Conservation (phyloP, 2,888 invertebrate genomes). For the Limenitis camilla region DNA sequence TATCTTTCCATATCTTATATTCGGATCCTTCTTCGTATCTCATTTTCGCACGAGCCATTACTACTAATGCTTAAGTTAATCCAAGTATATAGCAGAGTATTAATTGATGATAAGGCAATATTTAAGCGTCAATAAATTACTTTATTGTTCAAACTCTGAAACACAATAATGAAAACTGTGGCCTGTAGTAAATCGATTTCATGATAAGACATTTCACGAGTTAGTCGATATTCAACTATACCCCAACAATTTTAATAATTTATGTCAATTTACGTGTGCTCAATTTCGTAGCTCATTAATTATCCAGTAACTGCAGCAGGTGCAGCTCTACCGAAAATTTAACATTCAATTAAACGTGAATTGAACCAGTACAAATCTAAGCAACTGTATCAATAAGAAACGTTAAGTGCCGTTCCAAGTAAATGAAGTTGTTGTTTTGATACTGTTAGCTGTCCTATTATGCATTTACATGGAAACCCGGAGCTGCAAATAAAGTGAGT, state of each 20-base stretch:
- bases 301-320: constrained; percentile 11
- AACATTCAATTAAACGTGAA: constrained; percentile 14
- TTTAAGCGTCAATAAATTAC: no score
- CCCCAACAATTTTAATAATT: background rate
- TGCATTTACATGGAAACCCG: constrained; percentile 6
- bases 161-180: no score
- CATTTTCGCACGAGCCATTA: no score
- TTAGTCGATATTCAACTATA: background rate
- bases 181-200: no score
- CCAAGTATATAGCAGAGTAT: no score
- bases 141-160: no score
- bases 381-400: constrained; percentile 3
- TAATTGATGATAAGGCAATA: no score
- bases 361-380: constrained; percentile 11
- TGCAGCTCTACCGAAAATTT: constrained; percentile 6
- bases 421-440: constrained; percentile 9
- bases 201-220: constrained; percentile 11
- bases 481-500: background rate
- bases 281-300: constrained; percentile 5
- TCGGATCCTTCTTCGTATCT: no score
- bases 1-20: no score
- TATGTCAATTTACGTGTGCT: constrained; percentile 3
- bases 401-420: background rate
- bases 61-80: no score
- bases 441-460: constrained; percentile 8